A percentile compares a stretch with the other conserved stretches of the same genome.
Conservation (phyloP, 2,797 vertebrate genomes). For the Pseudochirops cupreus region DNA sequence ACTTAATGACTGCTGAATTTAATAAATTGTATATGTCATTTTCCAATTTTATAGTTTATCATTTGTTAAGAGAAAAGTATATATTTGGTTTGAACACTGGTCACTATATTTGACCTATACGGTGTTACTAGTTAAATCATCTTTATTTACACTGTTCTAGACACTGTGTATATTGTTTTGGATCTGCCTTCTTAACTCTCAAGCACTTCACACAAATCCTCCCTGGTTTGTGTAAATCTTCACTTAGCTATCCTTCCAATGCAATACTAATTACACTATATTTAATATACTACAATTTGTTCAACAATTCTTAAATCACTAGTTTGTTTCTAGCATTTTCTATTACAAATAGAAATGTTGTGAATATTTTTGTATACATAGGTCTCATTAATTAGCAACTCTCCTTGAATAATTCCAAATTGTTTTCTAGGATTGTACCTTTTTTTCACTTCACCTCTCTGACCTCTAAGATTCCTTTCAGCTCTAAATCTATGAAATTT, state of each 20-base stretch:
- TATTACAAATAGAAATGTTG: conserved; percentile 1
- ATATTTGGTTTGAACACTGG: not conserved
- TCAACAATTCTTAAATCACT: not conserved
- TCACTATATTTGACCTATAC: not conserved
- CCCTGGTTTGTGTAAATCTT: not conserved
- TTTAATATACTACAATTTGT: not conserved
- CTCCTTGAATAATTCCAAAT: not conserved
- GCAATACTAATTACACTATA: not conserved
- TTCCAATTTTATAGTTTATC: not conserved
- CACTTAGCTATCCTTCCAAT: not conserved
- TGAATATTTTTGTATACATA: not conserved
- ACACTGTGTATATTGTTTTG: not conserved
- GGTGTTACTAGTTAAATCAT: not conserved
- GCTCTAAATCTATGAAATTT: not conserved
- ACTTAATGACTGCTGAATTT: not conserved
- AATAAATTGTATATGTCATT: not conserved
- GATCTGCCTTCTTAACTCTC: not conserved
- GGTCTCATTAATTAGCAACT: not conserved
- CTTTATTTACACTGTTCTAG: not conserved
- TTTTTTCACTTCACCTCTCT: not conserved
- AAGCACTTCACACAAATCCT: not conserved
- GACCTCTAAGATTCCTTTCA: not conserved
- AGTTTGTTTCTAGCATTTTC: not conserved
- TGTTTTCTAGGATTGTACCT: not conserved
- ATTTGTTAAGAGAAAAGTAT: not conserved